Base-by-base conservation (phyloP, 2,113 vertebrate genomes). In the Capra hircus region DNA sequence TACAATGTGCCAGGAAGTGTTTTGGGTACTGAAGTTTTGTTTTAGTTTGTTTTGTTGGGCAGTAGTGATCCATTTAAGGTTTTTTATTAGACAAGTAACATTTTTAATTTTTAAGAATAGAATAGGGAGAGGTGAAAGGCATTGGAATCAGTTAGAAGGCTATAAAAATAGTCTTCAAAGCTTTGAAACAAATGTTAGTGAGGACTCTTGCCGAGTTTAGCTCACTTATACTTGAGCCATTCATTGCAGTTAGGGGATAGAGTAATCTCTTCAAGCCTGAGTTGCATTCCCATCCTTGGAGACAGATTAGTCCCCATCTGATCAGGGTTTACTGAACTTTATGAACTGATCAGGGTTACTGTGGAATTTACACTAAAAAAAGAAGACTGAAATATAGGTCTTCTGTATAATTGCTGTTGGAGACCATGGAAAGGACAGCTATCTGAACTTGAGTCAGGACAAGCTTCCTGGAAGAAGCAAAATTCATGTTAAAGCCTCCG, bases 61-160 rank as follows among this genome's bases (percentile, higher is more conserved):
- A 91, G 8, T 50, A 30, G 53, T 82, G 23, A 53, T 93, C 16
- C 36, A 92, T 3, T 88, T 97, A 80, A 50, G 33, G 33, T 43
- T 81, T 93, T 87, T 96, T 77, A 55, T 48, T 91, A 53, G n/a
- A 74, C 0, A 60, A 55, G 14, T 91, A 50, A 85, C 12, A 85
- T n/a, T 88, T 92, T 95, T 64, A 88, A 77, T 83, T 87, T 95
- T 95, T 90, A 86, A 88, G 27, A 88, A 48, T n/a, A 25, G 13
- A 93, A 77, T 81, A 48, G 13, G 50, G 33, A 94, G 43, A 71
- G 40, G 40, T 86, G 40, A 85, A 97, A 85, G 60, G 7, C 6
- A 50, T 5, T 93, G 30, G 15, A 77, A 96, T 95, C 27, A 74
- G 23, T 91, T 89, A 25, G 17, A 89, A 89, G 5, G 40, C 30